Evolutionary conservation across 1,140 invertebrate species (phyloP), one percentile per base, ranked within the genome.

Genomic region (Leptopilina boulardi): DNA sequence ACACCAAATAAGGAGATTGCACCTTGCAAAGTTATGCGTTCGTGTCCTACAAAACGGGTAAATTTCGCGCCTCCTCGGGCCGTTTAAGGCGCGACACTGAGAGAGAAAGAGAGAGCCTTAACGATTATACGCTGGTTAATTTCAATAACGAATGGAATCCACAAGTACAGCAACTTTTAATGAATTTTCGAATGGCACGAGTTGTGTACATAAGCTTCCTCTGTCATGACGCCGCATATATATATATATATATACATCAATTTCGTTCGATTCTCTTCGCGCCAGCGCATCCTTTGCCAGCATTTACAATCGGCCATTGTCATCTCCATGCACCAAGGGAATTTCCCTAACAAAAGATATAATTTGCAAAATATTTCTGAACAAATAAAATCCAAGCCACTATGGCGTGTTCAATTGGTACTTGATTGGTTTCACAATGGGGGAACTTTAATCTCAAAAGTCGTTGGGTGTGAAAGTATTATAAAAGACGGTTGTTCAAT

Each of bases 81-180:
- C 59, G 59, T 66, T 66, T 66, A 66, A 66, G 59, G 59, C 59
- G 59, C n/a, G n/a, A n/a, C n/a, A 66, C 59, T n/a, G n/a, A 30
- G 23, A 30, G 15, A 66, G 47, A 21, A 38, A 38, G 34, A 38
- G 8, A 34, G n/a, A n/a, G n/a, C n/a, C 41, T 13, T 38, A 18
- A 23, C 59, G 59, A 66, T 66, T 66, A 66, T 30, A 66, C 59
- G 59, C 59, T 26, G 59, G 23, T 66, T 66, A 66, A 66, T 66
- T 66, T 66, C 59, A 66, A 66, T 66, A 66, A n/a, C 59, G 59
- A 66, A n/a, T 66, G 59, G 59, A 66, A 38, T 8, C 59, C 59
- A 15, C 11, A 13, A 66, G 54, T 23, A 56, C 23, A 11, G 21
- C 19, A 30, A 23, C 59, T 66, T 66, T 38, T 30, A 66, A 66